Conservation (phyloP, 37 sponge, comb jelly and placozoan genomes). For the Cladorhizidae sp. region DNA sequence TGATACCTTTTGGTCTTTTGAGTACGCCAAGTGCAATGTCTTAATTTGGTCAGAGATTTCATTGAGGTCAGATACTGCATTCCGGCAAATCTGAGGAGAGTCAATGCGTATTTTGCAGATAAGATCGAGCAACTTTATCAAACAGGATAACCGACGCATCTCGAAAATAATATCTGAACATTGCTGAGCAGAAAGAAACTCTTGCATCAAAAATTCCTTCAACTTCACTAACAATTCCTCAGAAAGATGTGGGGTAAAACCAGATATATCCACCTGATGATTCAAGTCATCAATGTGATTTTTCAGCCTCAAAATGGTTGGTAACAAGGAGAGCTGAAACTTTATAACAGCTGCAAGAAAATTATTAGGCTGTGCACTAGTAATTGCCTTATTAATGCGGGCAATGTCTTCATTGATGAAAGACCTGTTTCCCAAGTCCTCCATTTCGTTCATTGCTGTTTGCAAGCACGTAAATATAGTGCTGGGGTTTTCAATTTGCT, state of each 20-base stretch:
- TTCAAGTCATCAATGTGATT: not conserved
- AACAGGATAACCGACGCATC: slow-evolving; percentile 34
- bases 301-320: not conserved
- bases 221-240: not conserved
- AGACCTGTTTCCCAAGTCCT: not conserved
- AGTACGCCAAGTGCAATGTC: not conserved
- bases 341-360: slow-evolving; percentile 11
- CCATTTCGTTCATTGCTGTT: not conserved
- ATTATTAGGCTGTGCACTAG: not conserved
- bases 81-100: too few relatives aligned
- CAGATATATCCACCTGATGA: not conserved
- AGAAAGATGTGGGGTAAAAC: not conserved
- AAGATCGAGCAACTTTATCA: slow-evolving; percentile 17
- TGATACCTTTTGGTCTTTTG: slow-evolving; percentile 5
- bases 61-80: not conserved
- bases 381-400: not conserved
- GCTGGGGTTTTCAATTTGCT: not conserved
- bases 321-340: slow-evolving; percentile 41
- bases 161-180: slow-evolving; percentile 48
- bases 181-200: slow-evolving; percentile 53
- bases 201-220: slow-evolving; percentile 24
- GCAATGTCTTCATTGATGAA: not conserved
- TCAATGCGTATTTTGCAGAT: slow-evolving; percentile 1
- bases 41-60: not conserved
- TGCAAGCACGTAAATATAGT: not conserved